phyloP scores from a whole-genome alignment of 2,113 vertebrate species.

The Glaucomys volans region DNA sequence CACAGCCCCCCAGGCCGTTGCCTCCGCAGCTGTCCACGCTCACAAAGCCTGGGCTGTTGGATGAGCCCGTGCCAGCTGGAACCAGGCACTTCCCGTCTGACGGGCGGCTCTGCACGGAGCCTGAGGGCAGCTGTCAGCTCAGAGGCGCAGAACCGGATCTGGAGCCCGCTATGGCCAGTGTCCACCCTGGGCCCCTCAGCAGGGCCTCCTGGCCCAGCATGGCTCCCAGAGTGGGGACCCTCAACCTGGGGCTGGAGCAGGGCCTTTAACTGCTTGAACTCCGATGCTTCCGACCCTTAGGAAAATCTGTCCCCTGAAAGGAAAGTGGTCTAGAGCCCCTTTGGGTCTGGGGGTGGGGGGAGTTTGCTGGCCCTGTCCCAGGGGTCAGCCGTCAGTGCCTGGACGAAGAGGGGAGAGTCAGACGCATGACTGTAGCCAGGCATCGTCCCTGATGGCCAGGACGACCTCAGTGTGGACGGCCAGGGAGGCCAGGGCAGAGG shows the following conservation, averaged over 20 bases:
- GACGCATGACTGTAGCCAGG: accelerated
- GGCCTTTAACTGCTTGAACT: no score
- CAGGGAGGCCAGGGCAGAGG: not conserved
- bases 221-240: not conserved
- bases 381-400: not conserved
- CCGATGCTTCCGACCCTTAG: not conserved
- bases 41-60: slow-evolving; percentile 94
- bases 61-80: slow-evolving; percentile 94
- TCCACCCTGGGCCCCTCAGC: not conserved
- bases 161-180: not conserved
- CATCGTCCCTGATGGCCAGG: not conserved
- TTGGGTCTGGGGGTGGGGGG: not conserved
- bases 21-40: slow-evolving; percentile 91
- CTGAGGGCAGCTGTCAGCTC: slow-evolving; percentile 92
- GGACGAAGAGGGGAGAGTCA: not conserved
- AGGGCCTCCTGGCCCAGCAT: not conserved
- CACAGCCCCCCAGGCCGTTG: not conserved
- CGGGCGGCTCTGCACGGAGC: slow-evolving; percentile 88
- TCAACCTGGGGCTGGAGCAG: not conserved
- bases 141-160: slow-evolving; percentile 85
- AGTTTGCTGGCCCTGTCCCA: not conserved
- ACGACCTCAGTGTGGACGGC: accelerated
- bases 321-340: not conserved
- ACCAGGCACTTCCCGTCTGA: slow-evolving; percentile 90
- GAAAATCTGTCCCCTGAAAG: accelerated